Conservation (phyloP, 2,113 vertebrate genomes). For the Paratilapia polleni region DNA sequence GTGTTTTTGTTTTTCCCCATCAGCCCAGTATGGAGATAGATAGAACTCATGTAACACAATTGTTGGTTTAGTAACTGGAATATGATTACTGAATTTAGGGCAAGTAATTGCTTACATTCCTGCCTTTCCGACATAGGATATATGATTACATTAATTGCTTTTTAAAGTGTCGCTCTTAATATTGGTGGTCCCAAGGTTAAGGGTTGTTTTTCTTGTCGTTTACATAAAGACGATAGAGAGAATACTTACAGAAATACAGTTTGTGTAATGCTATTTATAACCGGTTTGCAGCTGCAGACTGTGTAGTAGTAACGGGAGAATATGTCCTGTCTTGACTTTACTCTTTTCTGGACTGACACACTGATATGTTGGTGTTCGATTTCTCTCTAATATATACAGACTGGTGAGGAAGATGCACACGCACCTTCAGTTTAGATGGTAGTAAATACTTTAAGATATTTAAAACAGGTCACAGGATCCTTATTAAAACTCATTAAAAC, state of each 20-base stretch:
- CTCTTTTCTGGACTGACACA: slow-evolving; percentile 11
- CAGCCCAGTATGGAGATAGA: background rate
- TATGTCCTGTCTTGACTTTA: background rate
- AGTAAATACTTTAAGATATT: slow-evolving; percentile 26
- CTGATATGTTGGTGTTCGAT: slow-evolving; percentile 5
- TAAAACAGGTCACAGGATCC: slow-evolving; percentile 28
- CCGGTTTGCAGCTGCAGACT: background rate
- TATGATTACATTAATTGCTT: background rate
- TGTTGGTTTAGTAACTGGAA: background rate
- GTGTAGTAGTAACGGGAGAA: background rate
- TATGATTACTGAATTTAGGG: background rate
- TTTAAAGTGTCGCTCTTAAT: background rate
- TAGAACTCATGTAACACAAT: too few species aligned
- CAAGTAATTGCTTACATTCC: background rate
- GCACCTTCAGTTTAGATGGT: background rate
- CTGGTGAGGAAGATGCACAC: background rate
- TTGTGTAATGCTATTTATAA: background rate
- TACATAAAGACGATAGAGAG: too few species aligned
- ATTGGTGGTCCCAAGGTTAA: background rate
- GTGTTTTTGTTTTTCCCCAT: background rate
- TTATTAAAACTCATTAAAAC: slow-evolving; percentile 48
- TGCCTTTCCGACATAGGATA: background rate
- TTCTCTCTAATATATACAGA: slow-evolving; percentile 18
- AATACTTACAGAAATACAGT: background rate
- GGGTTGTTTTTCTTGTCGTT: background rate